A percentile compares a stretch with the other conserved stretches of the same genome.
These are phyloP conservation scores for Ophioderma brevispina DNA, from an alignment of 35 echinoderm and acorn worm species.

Conservation along the genomic window DNA sequence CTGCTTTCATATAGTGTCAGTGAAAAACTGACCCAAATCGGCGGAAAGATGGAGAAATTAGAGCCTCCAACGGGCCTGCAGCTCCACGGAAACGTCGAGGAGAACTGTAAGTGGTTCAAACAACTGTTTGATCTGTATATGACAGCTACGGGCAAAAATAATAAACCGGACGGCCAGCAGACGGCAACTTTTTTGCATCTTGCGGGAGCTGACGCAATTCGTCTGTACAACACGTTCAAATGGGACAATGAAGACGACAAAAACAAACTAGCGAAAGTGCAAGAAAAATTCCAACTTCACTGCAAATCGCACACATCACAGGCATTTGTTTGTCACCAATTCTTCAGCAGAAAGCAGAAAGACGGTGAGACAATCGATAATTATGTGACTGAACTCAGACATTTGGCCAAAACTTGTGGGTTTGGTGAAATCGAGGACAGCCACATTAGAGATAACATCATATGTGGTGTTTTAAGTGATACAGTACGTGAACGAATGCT, in stretches of 20 bases:
- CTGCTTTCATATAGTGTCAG: too few species aligned
- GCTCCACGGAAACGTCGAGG: too few species aligned
- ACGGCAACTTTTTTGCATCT: not conserved
- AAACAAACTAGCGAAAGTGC: not conserved
- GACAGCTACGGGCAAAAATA: not conserved
- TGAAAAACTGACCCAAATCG: too few species aligned
- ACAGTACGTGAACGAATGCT: not conserved
- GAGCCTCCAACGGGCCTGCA: not conserved
- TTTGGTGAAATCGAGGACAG: not conserved
- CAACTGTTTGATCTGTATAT: too few species aligned
- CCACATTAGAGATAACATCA: not conserved
- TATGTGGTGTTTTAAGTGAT: not conserved
- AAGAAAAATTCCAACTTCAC: not conserved
- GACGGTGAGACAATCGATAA: not conserved
- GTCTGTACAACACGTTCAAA: not conserved
- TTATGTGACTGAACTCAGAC: not conserved
- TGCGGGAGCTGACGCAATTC: not conserved
- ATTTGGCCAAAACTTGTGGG: not conserved
- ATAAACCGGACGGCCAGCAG: not conserved
- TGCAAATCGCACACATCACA: not conserved
- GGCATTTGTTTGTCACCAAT: not conserved
- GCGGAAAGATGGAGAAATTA: too few species aligned
- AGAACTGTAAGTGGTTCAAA: too few species aligned
- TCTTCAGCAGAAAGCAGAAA: not conserved
- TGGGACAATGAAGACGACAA: not conserved